Evolutionary conservation across 2,888 invertebrate genomes (phyloP), one percentile per base, ranked within the genome.

Genomic region (Conistra vaccinii): DNA sequence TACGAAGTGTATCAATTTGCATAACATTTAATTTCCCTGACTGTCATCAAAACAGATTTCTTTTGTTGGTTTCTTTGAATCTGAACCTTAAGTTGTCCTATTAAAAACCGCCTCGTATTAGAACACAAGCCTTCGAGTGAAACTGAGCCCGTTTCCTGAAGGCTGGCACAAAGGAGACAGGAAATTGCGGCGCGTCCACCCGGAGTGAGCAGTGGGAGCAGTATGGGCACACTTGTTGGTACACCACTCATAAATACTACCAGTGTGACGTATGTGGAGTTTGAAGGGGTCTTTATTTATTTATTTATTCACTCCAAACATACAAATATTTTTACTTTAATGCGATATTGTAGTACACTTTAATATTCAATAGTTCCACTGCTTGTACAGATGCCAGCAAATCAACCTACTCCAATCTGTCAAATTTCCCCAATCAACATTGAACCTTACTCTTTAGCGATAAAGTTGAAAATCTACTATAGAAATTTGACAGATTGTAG

Each of bases 151-250:
- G 78, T 55, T 61, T 51, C 84, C 80, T 71, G 76, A 14, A 29
- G 20, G 20, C 65, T 14, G n/a, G 17, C 53, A 75, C 80, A 80
- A 80, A 80, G 67, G 66, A 55, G 55, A 14, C 80, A 80, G 80
- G 78, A 79, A 79, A 79, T 79, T 79, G 69, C 78, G 78, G 53
- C 45, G 45, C 70, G 58, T 77, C 57, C 57, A 58, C 69, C 77
- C 51, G 55, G 39, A 23, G 29, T 20, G 26, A 53, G 48, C 35
- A n/a, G 53, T 39, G 39, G 1, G 39, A 10, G 39, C 39, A 17
- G 45, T 5, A 73, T 5, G 29, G 5, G 7, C 39, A 35, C 55
- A 77, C 78, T 81, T 76, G 60, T 61, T 76, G 39, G 65, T 57
- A 66, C 48, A 58, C 35, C n/a, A 20, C 57, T 48, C 20, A 20